Evolutionary conservation across 2,113 vertebrate genomes (phyloP), one percentile per base, ranked within the genome.

Genomic region (Hemiscyllium ocellatum): DNA sequence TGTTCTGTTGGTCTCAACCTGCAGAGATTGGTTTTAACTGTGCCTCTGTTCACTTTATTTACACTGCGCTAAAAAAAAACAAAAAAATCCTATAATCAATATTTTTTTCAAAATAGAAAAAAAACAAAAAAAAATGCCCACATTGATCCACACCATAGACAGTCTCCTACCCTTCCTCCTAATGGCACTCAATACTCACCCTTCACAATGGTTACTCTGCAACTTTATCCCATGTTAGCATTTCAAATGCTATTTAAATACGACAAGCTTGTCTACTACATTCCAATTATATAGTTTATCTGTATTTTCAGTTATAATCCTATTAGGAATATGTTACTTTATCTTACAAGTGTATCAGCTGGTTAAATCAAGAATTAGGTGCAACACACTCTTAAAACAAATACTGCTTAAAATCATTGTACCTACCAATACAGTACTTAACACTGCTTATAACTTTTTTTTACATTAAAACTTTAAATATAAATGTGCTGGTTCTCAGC

Each of bases 361-460:
- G 94, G 94, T 95, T 95, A 95, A 70, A 72, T 95, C 68, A 95
- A 95, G 69, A 47, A 72, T 72, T 72, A 95, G 68, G 93, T 72
- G 68, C 96, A 97, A 97, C 97, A 97, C 97, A 97, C 96, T 96
- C 97, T 98, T 97, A 97, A 94, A 96, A 96, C 96, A 68, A 26
- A 72, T 76, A 96, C 96, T 97, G 98, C 97, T 96, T 97, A 96
- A 97, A 97, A 96, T 96, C 95, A 96, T 96, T 97, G 97, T 97
- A 97, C 98, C 98, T 96, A 96, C 96, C 96, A 97, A 97, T 98
- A 97, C 97, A 97, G 96, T 97, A 96, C 95, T 97, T 98, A 98
- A 97, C 97, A 97, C 97, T 97, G 96, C 97, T 97, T 98, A 97
- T 98, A 97, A 97, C 96, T 97, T 97, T 96, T 98, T 98, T 97